phyloP scores from a whole-genome alignment of 2,888 invertebrate species.

The Drosophila infuscata region DNA sequence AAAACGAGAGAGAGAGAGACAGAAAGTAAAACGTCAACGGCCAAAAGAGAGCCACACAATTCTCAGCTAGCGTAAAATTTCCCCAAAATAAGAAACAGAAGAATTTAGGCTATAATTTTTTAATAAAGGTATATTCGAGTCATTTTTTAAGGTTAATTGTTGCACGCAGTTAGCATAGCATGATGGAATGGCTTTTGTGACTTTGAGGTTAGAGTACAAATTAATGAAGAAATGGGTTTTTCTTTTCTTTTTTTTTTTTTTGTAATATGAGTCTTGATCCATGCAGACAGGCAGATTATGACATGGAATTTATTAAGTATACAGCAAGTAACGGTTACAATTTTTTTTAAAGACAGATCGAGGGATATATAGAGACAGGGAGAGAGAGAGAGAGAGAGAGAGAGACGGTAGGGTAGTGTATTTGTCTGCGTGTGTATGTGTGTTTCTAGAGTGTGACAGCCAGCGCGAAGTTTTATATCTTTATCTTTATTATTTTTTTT shows the following conservation, averaged over 20 bases:
- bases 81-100: conserved; percentile 10
- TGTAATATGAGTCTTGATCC: conserved; percentile 15
- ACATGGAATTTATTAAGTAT: conserved; percentile 9
- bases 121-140: not conserved
- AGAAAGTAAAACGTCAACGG: not conserved
- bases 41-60: conserved; percentile 1
- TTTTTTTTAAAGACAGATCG: not conserved
- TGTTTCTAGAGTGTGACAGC: conserved; percentile 45
- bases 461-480: conserved; percentile 45
- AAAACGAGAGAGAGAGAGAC: not conserved
- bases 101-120: not conserved
- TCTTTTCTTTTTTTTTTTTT: not conserved
- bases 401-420: conserved; percentile 15
- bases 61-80: conserved; percentile 4
- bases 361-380: not conserved
- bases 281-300: conserved; percentile 28
- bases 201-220: conserved; percentile 24
- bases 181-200: conserved; percentile 14
- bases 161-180: conserved; percentile 16
- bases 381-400: not conserved
- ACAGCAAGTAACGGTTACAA: conserved; percentile 11
- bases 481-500: conserved; percentile 24
- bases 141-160: not conserved
- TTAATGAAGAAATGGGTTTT: conserved; percentile 13
- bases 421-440: conserved; percentile 25